Conservation (phyloP, 1,140 invertebrate species). For the Tetragnatha versicolor region DNA sequence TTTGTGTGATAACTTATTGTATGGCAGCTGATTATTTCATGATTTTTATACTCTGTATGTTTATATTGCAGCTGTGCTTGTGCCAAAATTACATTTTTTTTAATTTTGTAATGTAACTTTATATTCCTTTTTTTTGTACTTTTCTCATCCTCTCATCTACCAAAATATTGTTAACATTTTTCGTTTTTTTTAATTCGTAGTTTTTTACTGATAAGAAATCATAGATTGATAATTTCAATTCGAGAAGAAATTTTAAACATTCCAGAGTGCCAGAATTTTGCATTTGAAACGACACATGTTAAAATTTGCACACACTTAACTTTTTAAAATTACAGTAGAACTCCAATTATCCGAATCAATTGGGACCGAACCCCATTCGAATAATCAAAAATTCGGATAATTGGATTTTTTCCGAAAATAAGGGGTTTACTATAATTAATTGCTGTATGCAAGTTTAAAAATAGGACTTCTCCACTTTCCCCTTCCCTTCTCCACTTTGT, state of each 20-base stretch:
- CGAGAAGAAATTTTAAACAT: not conserved
- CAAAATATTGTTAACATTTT: not conserved
- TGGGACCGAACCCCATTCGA: too few relatives aligned
- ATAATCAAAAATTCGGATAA: too few relatives aligned
- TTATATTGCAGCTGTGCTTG: too few relatives aligned
- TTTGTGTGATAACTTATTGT: constrained; percentile 41
- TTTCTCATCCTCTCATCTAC: not conserved
- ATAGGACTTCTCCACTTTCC: too few relatives aligned
- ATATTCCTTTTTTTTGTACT: constrained; percentile 15
- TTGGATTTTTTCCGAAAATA: too few relatives aligned
- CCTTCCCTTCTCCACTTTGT: too few relatives aligned
- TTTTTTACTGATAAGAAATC: not conserved
- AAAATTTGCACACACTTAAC: constrained; percentile 37
- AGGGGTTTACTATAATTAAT: too few relatives aligned
- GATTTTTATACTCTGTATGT: too few relatives aligned
- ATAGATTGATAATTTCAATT: not conserved
- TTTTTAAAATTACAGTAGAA: too few relatives aligned
- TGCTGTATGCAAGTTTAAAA: too few relatives aligned
- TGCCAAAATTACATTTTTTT: constrained; percentile 42
- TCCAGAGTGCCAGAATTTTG: constrained; percentile 22
- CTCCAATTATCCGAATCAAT: too few relatives aligned
- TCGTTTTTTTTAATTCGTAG: not conserved
- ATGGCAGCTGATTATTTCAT: constrained; percentile 40
- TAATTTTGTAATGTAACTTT: not conserved
- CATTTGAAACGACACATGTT: constrained; percentile 29